Evolutionary conservation across 1,140 invertebrate species (phyloP).

Genomic region (Ceratosolen fusciceps): DNA sequence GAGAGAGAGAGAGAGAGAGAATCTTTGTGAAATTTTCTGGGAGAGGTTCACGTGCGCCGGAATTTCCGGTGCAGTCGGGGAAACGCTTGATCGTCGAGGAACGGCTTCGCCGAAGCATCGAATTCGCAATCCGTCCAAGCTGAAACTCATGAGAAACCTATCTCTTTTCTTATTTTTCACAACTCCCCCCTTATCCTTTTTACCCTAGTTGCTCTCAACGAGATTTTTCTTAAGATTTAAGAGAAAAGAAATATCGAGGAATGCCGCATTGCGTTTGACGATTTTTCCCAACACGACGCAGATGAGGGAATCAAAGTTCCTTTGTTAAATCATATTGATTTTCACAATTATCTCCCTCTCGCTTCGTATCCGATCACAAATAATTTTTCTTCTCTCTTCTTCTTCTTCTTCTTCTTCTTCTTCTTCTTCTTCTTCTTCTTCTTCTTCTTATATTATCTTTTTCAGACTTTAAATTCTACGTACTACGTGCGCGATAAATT

Average conservation of each 20-base stretch:
- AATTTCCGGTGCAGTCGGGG: constrained; percentile 55
- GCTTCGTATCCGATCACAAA: neutral
- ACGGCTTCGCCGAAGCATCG: constrained; percentile 22
- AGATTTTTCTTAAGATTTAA: constrained; percentile 17
- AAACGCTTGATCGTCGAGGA: constrained; percentile 44
- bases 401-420: too few species aligned
- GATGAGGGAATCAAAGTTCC: constrained; percentile 1
- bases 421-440: too few species aligned
- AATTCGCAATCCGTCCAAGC: neutral
- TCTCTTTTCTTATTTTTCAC: constrained; percentile 30
- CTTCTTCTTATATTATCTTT: too few species aligned
- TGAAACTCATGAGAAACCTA: constrained; percentile 23
- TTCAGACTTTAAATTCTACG: too few species aligned
- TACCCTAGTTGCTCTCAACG: neutral
- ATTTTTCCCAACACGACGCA: neutral
- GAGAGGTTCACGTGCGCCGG: constrained; percentile 55
- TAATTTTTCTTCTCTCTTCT: too few species aligned
- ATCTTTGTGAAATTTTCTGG: constrained; percentile 41
- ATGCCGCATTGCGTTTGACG: constrained; percentile 6
- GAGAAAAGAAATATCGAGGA: neutral
- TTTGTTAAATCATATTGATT: constrained; percentile 7
- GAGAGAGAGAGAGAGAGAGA: neutral
- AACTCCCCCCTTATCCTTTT: neutral
- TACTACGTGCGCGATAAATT: too few species aligned
- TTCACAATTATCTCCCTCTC: neutral